These are phyloP conservation scores for Eulemur albifrons DNA, from an alignment of 2,797 vertebrate genomes.

Conservation along the genomic window DNA sequence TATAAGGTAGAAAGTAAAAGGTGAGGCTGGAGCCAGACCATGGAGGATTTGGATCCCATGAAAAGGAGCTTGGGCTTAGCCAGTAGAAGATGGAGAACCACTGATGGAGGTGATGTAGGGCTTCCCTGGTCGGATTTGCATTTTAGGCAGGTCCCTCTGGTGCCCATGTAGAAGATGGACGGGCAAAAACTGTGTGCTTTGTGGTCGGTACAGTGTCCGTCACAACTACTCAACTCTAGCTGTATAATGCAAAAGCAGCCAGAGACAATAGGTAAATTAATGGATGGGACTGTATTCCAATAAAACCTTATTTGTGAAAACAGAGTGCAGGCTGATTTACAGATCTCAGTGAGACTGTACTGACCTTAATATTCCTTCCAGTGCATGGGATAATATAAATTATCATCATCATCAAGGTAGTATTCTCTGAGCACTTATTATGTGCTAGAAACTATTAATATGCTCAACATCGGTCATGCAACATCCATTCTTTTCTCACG, in stretches of 20 bases:
- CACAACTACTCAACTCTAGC: neutral
- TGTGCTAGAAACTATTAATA: neutral
- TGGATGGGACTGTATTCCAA: no score
- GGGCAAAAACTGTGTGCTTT: neutral
- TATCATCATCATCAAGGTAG: neutral
- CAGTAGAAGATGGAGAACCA: neutral
- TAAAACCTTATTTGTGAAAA: no score
- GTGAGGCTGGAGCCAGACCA: neutral
- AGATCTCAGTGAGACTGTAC: neutral
- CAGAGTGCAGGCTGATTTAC: no score
- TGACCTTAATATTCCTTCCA: neutral
- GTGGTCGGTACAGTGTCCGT: neutral
- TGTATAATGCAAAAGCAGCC: neutral
- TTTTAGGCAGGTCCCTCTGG: neutral
- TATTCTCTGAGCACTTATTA: neutral
- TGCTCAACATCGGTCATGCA: neutral
- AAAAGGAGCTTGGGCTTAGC: neutral
- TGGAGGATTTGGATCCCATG: neutral
- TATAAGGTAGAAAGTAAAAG: neutral
- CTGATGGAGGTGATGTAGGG: neutral
- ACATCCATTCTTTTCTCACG: neutral
- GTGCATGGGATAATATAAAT: neutral
- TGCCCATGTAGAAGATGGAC: fast-evolving
- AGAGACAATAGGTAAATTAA: neutral
- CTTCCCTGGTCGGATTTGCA: neutral